Evolutionary conservation across 2,888 invertebrate genomes (phyloP).

Genomic region (Yponomeuta malinellus): DNA sequence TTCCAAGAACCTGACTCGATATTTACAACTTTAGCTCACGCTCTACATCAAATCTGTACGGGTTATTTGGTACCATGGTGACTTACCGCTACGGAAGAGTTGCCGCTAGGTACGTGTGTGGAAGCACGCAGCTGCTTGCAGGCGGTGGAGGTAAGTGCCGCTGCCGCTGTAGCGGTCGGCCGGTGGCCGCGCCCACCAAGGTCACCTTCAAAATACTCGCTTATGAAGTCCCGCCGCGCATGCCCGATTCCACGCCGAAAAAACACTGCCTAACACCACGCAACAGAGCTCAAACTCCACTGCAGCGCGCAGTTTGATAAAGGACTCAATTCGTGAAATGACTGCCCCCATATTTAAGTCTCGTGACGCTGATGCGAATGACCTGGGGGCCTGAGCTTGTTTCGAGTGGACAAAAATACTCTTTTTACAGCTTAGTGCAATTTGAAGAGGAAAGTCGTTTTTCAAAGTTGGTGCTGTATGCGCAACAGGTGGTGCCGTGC

Average conservation of each 20-base stretch:
- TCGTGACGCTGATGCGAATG: not conserved
- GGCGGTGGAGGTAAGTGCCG: slow-evolving; percentile 22
- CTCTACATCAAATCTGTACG: too few relatives aligned
- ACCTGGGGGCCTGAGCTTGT: not conserved
- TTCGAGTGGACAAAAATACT: not conserved
- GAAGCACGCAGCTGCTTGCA: slow-evolving; percentile 36
- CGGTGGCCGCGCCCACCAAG: slow-evolving; percentile 40
- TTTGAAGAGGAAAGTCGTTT: not conserved
- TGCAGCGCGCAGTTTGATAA: slow-evolving; percentile 25
- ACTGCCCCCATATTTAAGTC: not conserved
- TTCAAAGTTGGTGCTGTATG: not conserved
- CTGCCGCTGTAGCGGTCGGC: slow-evolving; percentile 20
- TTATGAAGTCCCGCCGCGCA: slow-evolving; percentile 58
- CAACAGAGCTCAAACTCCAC: slow-evolving; percentile 27
- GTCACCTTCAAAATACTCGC: slow-evolving; percentile 59
- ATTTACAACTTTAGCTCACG: too few relatives aligned
- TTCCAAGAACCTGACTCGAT: too few relatives aligned
- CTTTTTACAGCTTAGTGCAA: not conserved
- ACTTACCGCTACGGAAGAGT: not conserved
- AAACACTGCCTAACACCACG: slow-evolving; percentile 30
- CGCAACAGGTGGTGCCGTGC: not conserved
- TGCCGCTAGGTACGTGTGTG: slow-evolving; percentile 27
- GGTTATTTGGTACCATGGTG: not conserved
- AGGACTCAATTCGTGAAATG: slow-evolving; percentile 29
- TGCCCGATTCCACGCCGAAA: slow-evolving; percentile 38